Evolutionary conservation across 2,797 vertebrate genomes (phyloP), one percentile per base, ranked within the genome.

Genomic region (Phalanger gymnotis): DNA sequence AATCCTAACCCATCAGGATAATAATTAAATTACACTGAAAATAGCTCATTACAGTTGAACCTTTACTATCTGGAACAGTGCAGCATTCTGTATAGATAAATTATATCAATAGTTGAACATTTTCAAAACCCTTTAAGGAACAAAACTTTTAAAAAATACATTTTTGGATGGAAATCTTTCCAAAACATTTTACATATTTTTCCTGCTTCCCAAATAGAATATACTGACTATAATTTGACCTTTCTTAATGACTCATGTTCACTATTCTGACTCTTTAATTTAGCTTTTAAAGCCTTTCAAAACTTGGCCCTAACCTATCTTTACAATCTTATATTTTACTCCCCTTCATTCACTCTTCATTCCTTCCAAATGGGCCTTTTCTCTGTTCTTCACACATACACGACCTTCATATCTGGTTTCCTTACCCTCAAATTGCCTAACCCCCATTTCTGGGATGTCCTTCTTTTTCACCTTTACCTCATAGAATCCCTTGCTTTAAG

Each of bases 131-230:
- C 52, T 51, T 13, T 11, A 19, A 27, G 57, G 22, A 25, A 5
- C 19, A 0, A 7, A 52, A 22, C 40, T 25, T 11, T 90, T 61
- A 89, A 58, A 89, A n/a, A 93, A 90, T 95, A 92, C 58, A 91
- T 61, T 92, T 55, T 91, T 89, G 90, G n/a, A 81, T 90, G 73
- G 52, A 97, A 90, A 40, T 0, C 13, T 58, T 94, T 92, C 11
- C 92, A 90, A 94, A 91, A 58, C 92, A 94, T 93, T 95, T 91
- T 19, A 27, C 40, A 81, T 25, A 47, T 89, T 96, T 55, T 53
- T 19, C 90, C 93, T 56, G 51, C 55, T 34, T 93, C 94, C 16
- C 91, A 96, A 58, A 91, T 53, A 87, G 92, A 91, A 94, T 93
- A 56, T 28, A 12, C 54, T 91, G 57, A 92, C 91, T 47, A 56